Base-by-base conservation (phyloP, 64 coral and sea anemone genomes). In the Hydrozoanthus tunicans region DNA sequence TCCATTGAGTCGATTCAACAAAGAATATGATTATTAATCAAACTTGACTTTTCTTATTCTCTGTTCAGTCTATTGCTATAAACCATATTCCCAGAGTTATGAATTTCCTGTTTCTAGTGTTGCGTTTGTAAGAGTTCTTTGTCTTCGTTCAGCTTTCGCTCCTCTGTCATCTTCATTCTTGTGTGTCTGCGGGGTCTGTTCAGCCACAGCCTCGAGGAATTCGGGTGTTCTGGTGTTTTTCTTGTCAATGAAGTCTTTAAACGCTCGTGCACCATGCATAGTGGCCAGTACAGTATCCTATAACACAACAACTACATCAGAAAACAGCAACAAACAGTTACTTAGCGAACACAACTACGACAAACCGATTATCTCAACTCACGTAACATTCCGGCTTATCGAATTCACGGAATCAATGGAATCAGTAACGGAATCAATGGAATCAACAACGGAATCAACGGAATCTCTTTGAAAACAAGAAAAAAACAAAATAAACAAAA, bases 221-320 rank as follows among this genome's bases (percentile, higher is more conserved):
- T 99, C 96, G 53, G 96, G 96, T 4, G 91, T 77, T 55, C 96
- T 78, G 23, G 91, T 95, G 63, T 77, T 95, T 54, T 99, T 99
- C 79, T 94, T 95, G 73, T 99, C 92, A 5, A 99, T 89, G 20
- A 99, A 99, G 59, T 91, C 92, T 89, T 95, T 99, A 67, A 99
- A 95, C 14, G 94, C 94, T 51, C 91, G 85, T 25, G 96, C 96
- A 56, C 96, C 96, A 68, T 99, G 96, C 92, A 99, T 95, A 3
- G 94, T 78, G 3, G 96, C 90, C 15, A 99, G 94, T 17, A 95
- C 96, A 71, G 67, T 80, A 65, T 99, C 94, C 96, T 99, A 56
- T 56, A 7, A 75, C 0, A 59, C 61, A 26, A 24, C 24, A 92
- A 10, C 23, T 1, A 51, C 4, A 54, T 68, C 14, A 8, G 4